Evolutionary conservation across 2,113 vertebrate genomes (phyloP), one percentile per base, ranked within the genome.

Genomic region (Aegithalos caudatus): DNA sequence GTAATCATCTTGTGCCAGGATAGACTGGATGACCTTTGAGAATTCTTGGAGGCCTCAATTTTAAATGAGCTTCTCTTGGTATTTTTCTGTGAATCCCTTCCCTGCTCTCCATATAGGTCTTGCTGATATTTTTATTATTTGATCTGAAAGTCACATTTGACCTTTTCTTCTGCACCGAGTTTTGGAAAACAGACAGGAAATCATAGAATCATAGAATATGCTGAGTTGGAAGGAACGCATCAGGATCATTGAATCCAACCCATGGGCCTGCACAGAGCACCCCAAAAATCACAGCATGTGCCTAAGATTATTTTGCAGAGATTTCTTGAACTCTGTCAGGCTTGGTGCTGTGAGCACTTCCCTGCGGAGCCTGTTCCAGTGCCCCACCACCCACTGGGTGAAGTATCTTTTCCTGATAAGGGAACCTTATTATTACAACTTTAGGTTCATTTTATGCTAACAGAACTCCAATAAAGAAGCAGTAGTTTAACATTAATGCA

Each of bases 341-440:
- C 47, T 22, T 69, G 33, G 23, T 78, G 23, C 38, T 48, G 28
- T 66, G 54, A 61, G 14, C 40, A 22, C 24, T 69, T 67, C 62
- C 40, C 47, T 53, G 47, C 1, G 2, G n/a, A 67, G 40, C 18
- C 38, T 40, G 10, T 67, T 82, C 14, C 24, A 60, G 38, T 60
- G 16, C 24, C 21, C 47, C 35, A 11, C 3, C 25, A 54, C 17
- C 1, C 0, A 0, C 47, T 61, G 29, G 35, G 14, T 19, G 11
- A 61, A 42, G 42, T 61, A 16, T 3, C 8, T 23, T 54, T 54
- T 76, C 14, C 40, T 61, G 10, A 40, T 16, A 40, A 60, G 15
- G 16, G 11, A 85, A 42, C 20, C 5, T 71, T 72, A 25, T 57
- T 64, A 14, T 76, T 95, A 18, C 20, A 81, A 38, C 20, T 91